phyloP scores from a whole-genome alignment of 2,797 vertebrate species.

The Leucoraja ocellata region DNA sequence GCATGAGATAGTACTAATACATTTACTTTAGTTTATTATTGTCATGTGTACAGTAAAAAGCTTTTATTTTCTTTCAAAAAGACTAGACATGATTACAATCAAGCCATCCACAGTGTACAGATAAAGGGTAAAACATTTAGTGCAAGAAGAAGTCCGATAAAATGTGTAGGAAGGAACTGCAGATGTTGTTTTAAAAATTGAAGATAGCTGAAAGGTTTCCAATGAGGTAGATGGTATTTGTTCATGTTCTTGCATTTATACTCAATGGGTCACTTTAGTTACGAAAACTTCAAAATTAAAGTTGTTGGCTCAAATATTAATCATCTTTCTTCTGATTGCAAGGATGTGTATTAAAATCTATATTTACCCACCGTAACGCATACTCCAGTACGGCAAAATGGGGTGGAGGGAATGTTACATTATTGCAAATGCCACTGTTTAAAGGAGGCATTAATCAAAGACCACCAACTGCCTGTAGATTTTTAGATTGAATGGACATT shows the following conservation, averaged over 20 bases:
- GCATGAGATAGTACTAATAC: neutral
- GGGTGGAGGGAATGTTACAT: neutral
- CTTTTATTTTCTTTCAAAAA: no score
- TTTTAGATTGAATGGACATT: neutral
- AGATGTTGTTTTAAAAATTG: no score
- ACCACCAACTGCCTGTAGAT: neutral
- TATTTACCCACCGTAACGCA: neutral
- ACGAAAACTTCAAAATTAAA: neutral
- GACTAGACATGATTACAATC: no score
- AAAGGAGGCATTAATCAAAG: neutral
- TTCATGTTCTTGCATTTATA: neutral
- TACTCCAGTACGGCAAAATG: neutral
- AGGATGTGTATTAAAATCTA: neutral
- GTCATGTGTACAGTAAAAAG: no score
- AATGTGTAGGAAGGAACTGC: no score
- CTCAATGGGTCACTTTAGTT: neutral
- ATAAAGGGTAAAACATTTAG: no score
- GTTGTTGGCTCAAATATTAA: neutral
- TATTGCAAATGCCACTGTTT: neutral
- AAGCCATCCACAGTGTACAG: no score
- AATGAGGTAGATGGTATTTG: neutral
- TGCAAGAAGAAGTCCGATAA: no score
- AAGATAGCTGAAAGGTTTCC: no score
- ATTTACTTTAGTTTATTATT: neutral
- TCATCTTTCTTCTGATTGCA: neutral